phyloP scores from a whole-genome alignment of 1,140 invertebrate genomes.

The Drosophila albomicans region DNA sequence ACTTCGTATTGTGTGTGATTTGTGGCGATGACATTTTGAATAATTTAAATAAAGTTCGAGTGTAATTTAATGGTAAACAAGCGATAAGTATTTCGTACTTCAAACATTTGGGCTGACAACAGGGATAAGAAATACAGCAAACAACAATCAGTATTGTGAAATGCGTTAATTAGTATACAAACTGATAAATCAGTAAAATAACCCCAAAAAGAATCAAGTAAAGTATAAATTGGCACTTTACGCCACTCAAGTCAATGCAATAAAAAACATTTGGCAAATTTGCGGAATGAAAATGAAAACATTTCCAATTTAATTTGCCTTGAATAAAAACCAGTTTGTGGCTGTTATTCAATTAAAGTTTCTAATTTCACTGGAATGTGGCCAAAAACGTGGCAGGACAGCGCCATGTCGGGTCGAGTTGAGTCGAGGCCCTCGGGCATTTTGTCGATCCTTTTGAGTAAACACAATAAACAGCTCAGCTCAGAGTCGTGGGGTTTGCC shows the following conservation, averaged over 20 bases:
- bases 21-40: neutral
- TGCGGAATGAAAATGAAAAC: slow-evolving; percentile 12
- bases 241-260: slow-evolving; percentile 9
- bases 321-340: slow-evolving; percentile 33
- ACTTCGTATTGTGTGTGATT: neutral
- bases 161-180: neutral
- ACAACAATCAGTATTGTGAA: neutral
- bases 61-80: slow-evolving; percentile 6
- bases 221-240: neutral
- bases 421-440: neutral
- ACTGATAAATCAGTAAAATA: neutral
- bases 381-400: slow-evolving; percentile 1
- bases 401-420: neutral
- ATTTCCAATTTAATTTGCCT: slow-evolving; percentile 37
- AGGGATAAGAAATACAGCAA: neutral
- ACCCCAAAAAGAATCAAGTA: neutral
- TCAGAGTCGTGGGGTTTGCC: neutral
- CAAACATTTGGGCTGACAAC: neutral
- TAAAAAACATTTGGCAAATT: slow-evolving; percentile 37
- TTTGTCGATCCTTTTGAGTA: slow-evolving; percentile 33
- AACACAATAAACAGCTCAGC: slow-evolving; percentile 66
- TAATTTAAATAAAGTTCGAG: slow-evolving; percentile 11
- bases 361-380: slow-evolving; percentile 20
- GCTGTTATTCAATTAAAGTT: slow-evolving; percentile 44
- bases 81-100: neutral